Percentiles rank a stretch among this genome's conserved stretches.
Evolutionary conservation across 2,797 vertebrate genomes (phyloP).

Genomic region (Sebastes iracundus): DNA sequence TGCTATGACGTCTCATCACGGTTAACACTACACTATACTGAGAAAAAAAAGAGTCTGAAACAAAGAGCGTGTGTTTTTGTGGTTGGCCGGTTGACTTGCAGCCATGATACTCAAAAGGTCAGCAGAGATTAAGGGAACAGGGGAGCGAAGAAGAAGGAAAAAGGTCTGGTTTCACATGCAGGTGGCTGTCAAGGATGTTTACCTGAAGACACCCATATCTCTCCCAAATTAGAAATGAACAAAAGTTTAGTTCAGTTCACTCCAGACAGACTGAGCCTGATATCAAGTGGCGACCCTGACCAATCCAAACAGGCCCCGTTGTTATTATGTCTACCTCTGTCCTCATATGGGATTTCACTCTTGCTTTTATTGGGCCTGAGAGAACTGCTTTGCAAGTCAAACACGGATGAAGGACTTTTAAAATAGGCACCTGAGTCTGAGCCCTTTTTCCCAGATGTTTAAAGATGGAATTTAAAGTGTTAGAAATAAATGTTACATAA

Average conservation of each 20-base stretch:
- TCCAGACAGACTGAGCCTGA: constrained; percentile 41
- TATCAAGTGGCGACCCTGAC: constrained; percentile 63
- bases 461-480: constrained; percentile 2
- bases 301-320: constrained; percentile 52
- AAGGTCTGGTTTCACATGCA: constrained; percentile 74
- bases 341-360: constrained; percentile 58
- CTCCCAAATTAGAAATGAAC: constrained; percentile 73
- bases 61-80: constrained; percentile 53
- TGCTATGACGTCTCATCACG: neutral
- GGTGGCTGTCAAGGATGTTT: constrained; percentile 79
- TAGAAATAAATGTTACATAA: neutral
- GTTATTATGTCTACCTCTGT: constrained; percentile 65
- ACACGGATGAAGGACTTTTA: constrained; percentile 11
- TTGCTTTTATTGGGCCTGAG: constrained; percentile 39
- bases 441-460: constrained; percentile 25
- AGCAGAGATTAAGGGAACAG: constrained; percentile 59
- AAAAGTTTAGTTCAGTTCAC: constrained; percentile 70
- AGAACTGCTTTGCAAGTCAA: constrained; percentile 27
- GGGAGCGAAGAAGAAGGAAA: constrained; percentile 27
- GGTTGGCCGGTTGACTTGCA: constrained; percentile 30
- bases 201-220: constrained; percentile 59
- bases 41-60: neutral
- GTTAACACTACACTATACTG: neutral
- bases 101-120: constrained; percentile 64
- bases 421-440: constrained; percentile 13